These are phyloP conservation scores for Cremastobaeus sp. DNA, from an alignment of 2,888 invertebrate genomes.

Conservation along the genomic window DNA sequence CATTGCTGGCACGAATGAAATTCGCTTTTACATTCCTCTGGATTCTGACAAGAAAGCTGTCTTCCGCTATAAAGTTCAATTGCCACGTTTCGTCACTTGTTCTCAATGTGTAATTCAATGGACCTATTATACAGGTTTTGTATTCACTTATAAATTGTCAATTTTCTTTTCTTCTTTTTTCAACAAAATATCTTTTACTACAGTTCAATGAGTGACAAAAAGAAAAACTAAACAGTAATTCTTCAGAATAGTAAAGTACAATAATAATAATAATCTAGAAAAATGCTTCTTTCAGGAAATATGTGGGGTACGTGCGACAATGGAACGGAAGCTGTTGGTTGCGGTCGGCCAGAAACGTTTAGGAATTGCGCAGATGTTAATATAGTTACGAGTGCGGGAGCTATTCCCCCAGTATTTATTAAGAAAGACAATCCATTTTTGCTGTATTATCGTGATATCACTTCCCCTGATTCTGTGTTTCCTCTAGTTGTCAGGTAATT, in stretches of 20 bases:
- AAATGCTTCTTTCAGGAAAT: conserved; percentile 85
- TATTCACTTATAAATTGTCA: neutral
- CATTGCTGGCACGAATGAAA: conserved; percentile 85
- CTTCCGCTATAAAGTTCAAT: conserved; percentile 85
- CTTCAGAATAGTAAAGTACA: no score
- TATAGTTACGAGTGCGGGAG: conserved; percentile 88
- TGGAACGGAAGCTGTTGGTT: conserved; percentile 92
- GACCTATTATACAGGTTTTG: conserved; percentile 90
- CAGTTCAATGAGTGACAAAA: no score
- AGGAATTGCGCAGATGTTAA: conserved; percentile 93
- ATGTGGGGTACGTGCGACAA: conserved; percentile 94
- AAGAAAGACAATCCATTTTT: conserved; percentile 86
- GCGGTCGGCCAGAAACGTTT: conserved; percentile 94
- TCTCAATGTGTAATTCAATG: conserved; percentile 95
- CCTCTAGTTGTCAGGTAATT: conserved; percentile 87
- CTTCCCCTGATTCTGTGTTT: conserved; percentile 83
- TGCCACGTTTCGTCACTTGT: conserved; percentile 91
- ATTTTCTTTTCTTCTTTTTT: neutral
- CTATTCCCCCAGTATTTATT: conserved; percentile 85
- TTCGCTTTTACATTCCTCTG: conserved; percentile 85
- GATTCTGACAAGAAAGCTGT: conserved; percentile 83
- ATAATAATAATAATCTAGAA: no score
- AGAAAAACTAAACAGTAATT: no score
- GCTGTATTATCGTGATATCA: conserved; percentile 86
- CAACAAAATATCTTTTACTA: no score